Conservation (phyloP, 2,888 invertebrate genomes). For the Dolichopus griseipennis region DNA sequence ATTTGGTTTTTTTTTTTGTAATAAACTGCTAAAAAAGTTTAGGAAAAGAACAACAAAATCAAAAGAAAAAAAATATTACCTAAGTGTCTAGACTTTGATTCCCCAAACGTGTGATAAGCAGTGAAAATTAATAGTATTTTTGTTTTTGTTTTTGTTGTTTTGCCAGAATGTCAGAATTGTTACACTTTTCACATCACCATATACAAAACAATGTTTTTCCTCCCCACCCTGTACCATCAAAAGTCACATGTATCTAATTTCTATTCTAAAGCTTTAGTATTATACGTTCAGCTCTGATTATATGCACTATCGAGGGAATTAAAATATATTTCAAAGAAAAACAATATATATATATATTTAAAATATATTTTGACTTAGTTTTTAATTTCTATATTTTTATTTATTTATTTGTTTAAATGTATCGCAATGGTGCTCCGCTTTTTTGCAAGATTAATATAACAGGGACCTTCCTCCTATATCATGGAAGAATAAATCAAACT, state of each 20-base stretch:
- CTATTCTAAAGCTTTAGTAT: no score
- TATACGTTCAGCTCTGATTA: not conserved
- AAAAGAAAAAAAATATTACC: not conserved
- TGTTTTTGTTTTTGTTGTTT: not conserved
- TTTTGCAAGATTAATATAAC: no score
- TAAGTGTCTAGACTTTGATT: slow-evolving; percentile 6
- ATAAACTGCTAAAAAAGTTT: no score
- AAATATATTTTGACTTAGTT: not conserved
- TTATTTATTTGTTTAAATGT: not conserved
- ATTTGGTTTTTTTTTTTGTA: no score
- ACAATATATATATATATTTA: not conserved
- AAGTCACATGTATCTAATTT: no score
- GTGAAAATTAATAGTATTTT: not conserved
- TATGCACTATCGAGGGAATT: not conserved
- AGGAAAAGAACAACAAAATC: not conserved
- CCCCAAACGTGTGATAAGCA: slow-evolving; percentile 4
- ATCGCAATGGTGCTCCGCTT: not conserved
- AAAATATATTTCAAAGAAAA: not conserved
- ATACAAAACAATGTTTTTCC: no score
- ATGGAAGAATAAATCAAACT: no score
- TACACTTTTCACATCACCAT: not conserved
- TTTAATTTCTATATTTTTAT: not conserved
- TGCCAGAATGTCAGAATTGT: not conserved
- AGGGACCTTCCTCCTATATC: no score
- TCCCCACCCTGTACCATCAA: no score